Evolutionary conservation across 2,888 invertebrate species (phyloP), one percentile per base, ranked within the genome.

Genomic region (Melikaiella ostensackeni): DNA sequence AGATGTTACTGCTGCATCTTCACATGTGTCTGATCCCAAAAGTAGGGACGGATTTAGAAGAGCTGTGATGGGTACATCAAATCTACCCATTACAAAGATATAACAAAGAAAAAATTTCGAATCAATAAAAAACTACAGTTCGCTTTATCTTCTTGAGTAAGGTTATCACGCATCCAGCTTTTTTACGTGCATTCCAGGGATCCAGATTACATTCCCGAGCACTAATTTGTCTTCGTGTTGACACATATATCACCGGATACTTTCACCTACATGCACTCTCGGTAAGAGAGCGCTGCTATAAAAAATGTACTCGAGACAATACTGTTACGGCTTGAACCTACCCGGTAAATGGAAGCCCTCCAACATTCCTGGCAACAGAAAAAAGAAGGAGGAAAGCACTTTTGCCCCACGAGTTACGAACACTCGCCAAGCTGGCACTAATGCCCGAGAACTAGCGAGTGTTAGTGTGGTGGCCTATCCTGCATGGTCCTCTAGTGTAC

Each of bases 301-400:
- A 70, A 70, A 70, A 70, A 70, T 42, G 50, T 70, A 70, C 70
- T 70, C 50, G 50, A 50, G 70, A 70, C 50, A 70, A 70, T 70
- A 70, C 77, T 57, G 74, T 75, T 30, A 63, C 19, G 77, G 79
- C 61, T 79, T 78, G 61, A 61, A 76, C 76, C 76, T 81, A 80
- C 70, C 76, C 74, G 77, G 77, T 76, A 79, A 81, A 82, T 79
- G 81, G 77, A 82, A 78, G 77, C 78, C 76, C 75, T 33, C 46
- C 70, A n/a, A 70, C 70, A 70, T 70, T 70, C 70, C 70, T 30
- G 70, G 33, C 50, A 70, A 50, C 3, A 24, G 66, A 70, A 70
- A 70, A 70, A 64, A 63, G n/a, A 46, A 46, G 11, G 30, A 50
- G 30, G n/a, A 70, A 70, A 70, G 50, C 70, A 70, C 70, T 70